Conservation (phyloP, 2,113 vertebrate species). For the Nycticryphes semicollaris region DNA sequence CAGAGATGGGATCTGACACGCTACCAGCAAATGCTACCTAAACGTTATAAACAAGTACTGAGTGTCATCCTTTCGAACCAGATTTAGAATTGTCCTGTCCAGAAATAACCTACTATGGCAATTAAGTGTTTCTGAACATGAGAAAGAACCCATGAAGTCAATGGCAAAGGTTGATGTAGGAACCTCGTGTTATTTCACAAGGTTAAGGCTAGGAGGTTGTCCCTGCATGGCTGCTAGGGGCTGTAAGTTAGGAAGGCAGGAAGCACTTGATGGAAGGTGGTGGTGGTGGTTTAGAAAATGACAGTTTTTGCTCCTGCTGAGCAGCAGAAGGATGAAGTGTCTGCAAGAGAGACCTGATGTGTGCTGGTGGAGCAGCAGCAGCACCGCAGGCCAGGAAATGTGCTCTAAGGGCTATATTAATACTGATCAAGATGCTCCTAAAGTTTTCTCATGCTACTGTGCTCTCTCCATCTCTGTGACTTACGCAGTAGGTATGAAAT, state of each 20-base stretch:
- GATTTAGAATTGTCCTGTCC: background rate
- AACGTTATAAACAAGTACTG: background rate
- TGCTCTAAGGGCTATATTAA: background rate
- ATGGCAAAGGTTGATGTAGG: background rate
- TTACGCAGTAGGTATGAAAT: background rate
- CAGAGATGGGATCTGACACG: background rate
- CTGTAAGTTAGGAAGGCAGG: background rate
- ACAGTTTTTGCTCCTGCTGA: background rate
- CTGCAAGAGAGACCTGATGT: background rate
- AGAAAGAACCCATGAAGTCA: background rate
- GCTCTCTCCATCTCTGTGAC: background rate
- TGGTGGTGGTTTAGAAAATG: background rate
- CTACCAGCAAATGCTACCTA: background rate
- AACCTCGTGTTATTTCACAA: background rate
- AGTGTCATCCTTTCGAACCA: background rate
- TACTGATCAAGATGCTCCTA: conserved; percentile 2
- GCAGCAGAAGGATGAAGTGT: background rate
- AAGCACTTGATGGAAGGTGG: background rate
- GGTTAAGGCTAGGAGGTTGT: background rate
- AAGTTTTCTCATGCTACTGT: background rate
- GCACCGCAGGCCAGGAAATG: background rate
- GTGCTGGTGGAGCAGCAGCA: background rate
- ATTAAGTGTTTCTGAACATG: background rate
- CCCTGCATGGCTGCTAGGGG: background rate
- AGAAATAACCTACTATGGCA: background rate